Evolutionary conservation across 2,888 invertebrate genomes (phyloP).

Genomic region (Drosophila stalkeri): DNA sequence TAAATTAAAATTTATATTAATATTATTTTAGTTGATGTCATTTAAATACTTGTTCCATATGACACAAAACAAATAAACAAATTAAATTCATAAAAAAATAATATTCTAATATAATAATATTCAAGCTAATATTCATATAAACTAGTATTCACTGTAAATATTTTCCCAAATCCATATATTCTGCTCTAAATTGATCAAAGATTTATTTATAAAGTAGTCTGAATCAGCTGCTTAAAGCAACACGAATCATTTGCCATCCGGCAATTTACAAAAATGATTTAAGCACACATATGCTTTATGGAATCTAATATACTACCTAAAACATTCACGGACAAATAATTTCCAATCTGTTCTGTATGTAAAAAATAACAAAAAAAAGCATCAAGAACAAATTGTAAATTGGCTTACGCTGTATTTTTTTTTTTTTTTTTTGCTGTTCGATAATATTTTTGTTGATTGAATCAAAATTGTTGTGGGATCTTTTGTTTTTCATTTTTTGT

Average conservation of each 20-base stretch:
- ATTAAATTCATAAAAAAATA: too few species aligned
- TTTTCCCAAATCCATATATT: too few species aligned
- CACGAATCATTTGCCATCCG: neutral
- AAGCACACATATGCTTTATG: neutral
- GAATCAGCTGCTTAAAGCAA: too few species aligned
- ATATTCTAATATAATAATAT: too few species aligned
- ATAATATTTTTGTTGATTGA: constrained; percentile 66
- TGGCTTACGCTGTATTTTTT: neutral
- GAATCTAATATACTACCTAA: neutral
- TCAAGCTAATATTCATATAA: too few species aligned
- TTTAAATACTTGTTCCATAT: too few species aligned
- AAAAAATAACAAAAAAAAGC: neutral
- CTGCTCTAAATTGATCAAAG: too few species aligned
- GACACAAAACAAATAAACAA: too few species aligned
- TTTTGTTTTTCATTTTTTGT: constrained; percentile 8
- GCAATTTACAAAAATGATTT: neutral
- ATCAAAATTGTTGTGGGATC: constrained; percentile 52
- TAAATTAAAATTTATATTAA: too few species aligned
- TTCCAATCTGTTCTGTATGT: neutral
- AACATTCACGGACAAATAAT: neutral
- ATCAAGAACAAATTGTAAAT: neutral
- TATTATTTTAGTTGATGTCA: too few species aligned
- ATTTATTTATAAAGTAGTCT: neutral
- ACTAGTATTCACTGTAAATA: too few species aligned
- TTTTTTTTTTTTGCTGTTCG: constrained; percentile 14